Base-by-base conservation (phyloP, 2,797 vertebrate genomes). In the Erpetoichthys calabaricus region DNA sequence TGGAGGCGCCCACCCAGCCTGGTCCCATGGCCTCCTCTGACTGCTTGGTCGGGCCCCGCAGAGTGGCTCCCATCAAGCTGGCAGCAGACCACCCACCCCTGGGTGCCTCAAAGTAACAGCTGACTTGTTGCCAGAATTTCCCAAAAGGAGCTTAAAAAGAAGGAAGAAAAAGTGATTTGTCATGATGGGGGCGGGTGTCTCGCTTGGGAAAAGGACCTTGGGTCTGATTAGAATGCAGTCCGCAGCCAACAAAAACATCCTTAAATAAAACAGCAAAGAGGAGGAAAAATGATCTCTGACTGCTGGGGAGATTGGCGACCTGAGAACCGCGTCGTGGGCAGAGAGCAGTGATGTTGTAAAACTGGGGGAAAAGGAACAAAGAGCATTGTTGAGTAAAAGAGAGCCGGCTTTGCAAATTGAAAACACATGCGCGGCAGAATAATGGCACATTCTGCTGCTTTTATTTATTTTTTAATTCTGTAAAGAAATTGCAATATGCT, bases 221-320 rank as follows among this genome's bases (percentile, higher is more conserved):
- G 87, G 91, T 87, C 86, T 81, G 79, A 89, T 85, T 75, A 76
- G 89, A 82, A 89, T 86, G 79, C 86, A 81, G 79, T 75, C 74
- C 3, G 4, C 80, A 72, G 90, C 92, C 91, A 97, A 92, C 81
- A 88, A 91, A 89, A 94, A 95, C 86, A 95, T 88, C 84, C 89
- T 89, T 88, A 92, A 93, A 92, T 88, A 91, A 91, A 79, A 71
- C 80, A 86, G 81, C 75, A 71, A 65, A 53, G 64, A 71, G 72
- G 68, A 66, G 75, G 65, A 45, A 55, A 42, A 51, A 62, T 3
- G 54, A 65, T 53, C 9, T 62, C 47, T 64, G 79, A 73, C 69
- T 72, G 76, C 67, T 78, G 73, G 25, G 74, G 72, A 63, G 67
- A 81, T 87, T 86, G 77, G 77, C 77, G 79, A 79, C 79, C 86